These are phyloP conservation scores for Diachrysia chrysitis DNA, from an alignment of 2,888 invertebrate genomes.

Conservation along the genomic window DNA sequence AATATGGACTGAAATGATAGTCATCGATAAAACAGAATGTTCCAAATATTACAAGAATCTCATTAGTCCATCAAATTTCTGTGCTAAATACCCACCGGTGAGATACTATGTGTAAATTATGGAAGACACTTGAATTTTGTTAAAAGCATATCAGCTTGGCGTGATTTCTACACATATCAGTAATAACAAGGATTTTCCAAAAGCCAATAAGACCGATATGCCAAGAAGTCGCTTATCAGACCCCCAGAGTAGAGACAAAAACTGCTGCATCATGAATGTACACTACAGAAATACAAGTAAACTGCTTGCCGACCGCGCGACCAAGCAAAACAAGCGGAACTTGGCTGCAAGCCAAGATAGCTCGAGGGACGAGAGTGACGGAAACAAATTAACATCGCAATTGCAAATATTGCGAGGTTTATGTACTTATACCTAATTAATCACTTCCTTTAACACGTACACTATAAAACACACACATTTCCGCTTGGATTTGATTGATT, in stretches of 20 bases:
- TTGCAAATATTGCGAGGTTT: background rate
- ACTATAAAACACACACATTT: background rate
- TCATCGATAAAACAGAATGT: conserved; percentile 67
- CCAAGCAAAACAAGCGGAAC: conserved; percentile 30
- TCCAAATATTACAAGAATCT: conserved; percentile 51
- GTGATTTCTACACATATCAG: background rate
- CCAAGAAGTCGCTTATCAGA: background rate
- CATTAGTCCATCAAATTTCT: conserved; percentile 73
- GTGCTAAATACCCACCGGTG: conserved; percentile 70
- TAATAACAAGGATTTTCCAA: background rate
- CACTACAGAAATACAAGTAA: conserved; percentile 14
- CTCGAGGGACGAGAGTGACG: conserved; percentile 25
- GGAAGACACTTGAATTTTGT: no score
- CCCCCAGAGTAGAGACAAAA: background rate
- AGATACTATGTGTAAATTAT: conserved; percentile 51
- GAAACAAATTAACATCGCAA: conserved; percentile 14
- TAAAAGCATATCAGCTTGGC: background rate
- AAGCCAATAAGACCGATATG: background rate
- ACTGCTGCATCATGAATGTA: conserved; percentile 12
- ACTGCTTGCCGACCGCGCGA: conserved; percentile 22
- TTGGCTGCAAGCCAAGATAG: conserved; percentile 38
- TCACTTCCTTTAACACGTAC: background rate
- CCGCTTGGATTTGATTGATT: no score
- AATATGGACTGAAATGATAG: conserved; percentile 68
- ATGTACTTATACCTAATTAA: background rate